These are phyloP conservation scores for Polymixis lichenea DNA, from an alignment of 2,888 invertebrate genomes.

Conservation along the genomic window DNA sequence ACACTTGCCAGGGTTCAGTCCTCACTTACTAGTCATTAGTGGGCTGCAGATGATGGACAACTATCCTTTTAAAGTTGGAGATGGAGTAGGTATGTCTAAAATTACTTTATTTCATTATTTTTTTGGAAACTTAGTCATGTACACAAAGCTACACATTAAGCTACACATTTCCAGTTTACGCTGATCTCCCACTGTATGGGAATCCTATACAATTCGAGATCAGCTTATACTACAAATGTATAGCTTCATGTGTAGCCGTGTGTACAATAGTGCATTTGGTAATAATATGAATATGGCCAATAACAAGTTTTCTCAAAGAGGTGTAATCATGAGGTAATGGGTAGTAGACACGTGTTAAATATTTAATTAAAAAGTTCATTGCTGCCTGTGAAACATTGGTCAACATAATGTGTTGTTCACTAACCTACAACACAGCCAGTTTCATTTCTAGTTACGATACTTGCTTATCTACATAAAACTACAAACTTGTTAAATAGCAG, in stretches of 20 bases:
- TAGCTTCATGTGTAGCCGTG: too few species aligned
- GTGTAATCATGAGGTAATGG: not conserved
- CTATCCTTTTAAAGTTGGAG: constrained; percentile 92
- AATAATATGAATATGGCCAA: not conserved
- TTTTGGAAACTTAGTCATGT: not conserved
- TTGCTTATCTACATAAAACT: constrained; percentile 9
- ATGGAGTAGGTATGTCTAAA: constrained; percentile 62
- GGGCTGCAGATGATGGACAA: constrained; percentile 97
- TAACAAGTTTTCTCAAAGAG: not conserved
- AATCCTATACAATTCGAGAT: too few species aligned
- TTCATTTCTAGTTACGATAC: not conserved
- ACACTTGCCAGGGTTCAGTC: constrained; percentile 91
- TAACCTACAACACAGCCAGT: not conserved
- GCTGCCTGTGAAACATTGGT: not conserved
- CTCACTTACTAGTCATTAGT: constrained; percentile 94
- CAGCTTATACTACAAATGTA: too few species aligned
- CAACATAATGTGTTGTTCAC: not conserved
- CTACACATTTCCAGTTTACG: too few species aligned
- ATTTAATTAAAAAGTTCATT: not conserved
- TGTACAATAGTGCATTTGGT: not conserved
- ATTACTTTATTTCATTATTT: not conserved
- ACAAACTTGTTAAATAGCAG: constrained; percentile 10
- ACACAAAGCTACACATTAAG: too few species aligned
- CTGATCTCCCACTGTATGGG: too few species aligned
- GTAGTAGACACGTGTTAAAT: not conserved